Evolutionary conservation across 2,113 vertebrate species (phyloP), one percentile per base, ranked within the genome.

Genomic region (Guaruba guarouba): DNA sequence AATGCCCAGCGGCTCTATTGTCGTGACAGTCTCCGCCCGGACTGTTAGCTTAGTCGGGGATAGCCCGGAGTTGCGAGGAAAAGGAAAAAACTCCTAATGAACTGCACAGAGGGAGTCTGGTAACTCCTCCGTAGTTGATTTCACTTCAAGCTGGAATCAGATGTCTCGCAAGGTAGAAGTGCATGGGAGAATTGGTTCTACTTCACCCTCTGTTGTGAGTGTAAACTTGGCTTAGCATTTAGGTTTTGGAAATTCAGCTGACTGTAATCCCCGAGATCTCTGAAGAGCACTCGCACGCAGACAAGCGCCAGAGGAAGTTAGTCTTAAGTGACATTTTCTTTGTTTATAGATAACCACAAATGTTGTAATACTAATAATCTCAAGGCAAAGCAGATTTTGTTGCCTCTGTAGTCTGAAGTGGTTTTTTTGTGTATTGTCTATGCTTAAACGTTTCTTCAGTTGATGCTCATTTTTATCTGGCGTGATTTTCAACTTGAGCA

Each of bases 281-380:
- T 11, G 27, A 35, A 44, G 37, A 64, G 6, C 54, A 0, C 48
- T 76, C 4, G 1, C 16, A 11, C 5, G 0, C 7, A 0, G 3
- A 4, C 4, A 12, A 0, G 55, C 6, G 5, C 10, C 10, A 6
- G 62, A 44, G 78, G 87, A 88, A 92, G 49, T 57, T 46, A 22
- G 44, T 76, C 69, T 66, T 35, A 76, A 52, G 19, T 48, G 10
- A 22, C 18, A 7, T 64, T 79, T 54, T 31, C 70, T 61, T 41
- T 78, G 55, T 89, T 92, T 92, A 43, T 37, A 2, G n/a, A 43
- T 70, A 54, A 19, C 19, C 5, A 15, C 7, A n/a, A 2, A 33
- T 64, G 41, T 69, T 84, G 5, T 0, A 14, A 37, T 74, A 7
- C 37, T 66, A 24, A 23, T n/a, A 62, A 73, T 51, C 24, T 82